Conservation (phyloP, 2,797 vertebrate genomes). For the Scyliorhinus canicula region DNA sequence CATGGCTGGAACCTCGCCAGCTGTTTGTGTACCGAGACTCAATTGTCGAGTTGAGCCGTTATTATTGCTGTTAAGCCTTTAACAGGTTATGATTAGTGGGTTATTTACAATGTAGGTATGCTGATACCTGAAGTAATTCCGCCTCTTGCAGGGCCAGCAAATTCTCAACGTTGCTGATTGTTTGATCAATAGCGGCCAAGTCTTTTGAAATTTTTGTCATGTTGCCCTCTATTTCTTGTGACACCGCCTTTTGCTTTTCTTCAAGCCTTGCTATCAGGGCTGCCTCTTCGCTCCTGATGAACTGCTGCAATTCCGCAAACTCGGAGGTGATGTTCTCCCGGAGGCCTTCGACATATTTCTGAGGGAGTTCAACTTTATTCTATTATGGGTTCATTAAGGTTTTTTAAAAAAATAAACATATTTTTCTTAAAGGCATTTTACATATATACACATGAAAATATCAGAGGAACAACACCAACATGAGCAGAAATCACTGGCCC, state of each 20-base stretch:
- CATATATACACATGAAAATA: no score
- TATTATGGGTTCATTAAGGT: no score
- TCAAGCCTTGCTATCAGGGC: neutral
- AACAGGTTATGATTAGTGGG: no score
- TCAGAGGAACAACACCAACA: no score
- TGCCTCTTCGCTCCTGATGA: neutral
- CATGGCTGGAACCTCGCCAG: no score
- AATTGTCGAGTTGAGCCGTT: no score
- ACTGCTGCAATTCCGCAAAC: neutral
- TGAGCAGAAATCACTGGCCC: no score
- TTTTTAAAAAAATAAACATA: no score
- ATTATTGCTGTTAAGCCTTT: no score
- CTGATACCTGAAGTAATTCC: neutral
- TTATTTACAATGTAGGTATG: neutral
- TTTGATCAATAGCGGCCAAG: neutral
- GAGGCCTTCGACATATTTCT: neutral
- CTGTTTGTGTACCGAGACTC: no score
- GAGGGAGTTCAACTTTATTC: neutral
- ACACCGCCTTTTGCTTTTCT: neutral
- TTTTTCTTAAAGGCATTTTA: no score
- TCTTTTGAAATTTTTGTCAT: neutral
- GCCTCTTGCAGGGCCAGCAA: neutral
- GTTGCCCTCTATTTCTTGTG: neutral
- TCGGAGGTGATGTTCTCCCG: neutral
- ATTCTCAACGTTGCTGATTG: neutral